Base-by-base conservation (phyloP, 2,113 vertebrate genomes). In the Pterophyllum scalare region DNA sequence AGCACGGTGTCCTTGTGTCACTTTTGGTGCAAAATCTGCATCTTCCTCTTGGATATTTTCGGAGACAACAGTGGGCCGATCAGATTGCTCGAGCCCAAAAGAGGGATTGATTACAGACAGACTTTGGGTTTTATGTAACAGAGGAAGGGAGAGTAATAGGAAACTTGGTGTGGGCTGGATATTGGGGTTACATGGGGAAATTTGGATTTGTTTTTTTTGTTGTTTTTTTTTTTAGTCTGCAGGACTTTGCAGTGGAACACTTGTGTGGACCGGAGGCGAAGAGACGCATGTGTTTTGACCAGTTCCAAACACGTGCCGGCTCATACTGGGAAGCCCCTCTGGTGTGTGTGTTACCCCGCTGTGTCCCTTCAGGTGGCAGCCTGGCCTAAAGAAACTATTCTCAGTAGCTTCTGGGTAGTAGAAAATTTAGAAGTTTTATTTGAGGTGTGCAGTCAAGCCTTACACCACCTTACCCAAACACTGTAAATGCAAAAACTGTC, bases 21-120 rank as follows among this genome's bases (percentile, higher is more conserved):
- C 28, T 79, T 60, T 81, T 7, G 15, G 31, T 85, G n/a, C 75
- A 88, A 84, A 89, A 87, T 84, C 59, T 15, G 10, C 61, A 72
- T 89, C 28, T 22, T 40, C 38, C 57, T 54, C 62, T 31, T 33
- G 58, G 77, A 82, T 89, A 61, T 79, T 76, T 89, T 87, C 3
- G 5, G 46, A 78, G 79, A 40, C 58, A 84, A 78, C 82, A 67
- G 35, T 22, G 33, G 65, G 67, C 56, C 3, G 59, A 83, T 91
- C 87, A 70, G 78, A 90, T 91, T 83, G 74, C 85, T 17, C 2
- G 2, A 60, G 80, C 83, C 86, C 78, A 90, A 84, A 90, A 88
- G 83, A 65, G 67, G 59, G 67, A 86, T 91, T 89, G 86, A 92
- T 93, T 92, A 64, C 65, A 81, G 87, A 56, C 81, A 65, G 82